Evolutionary conservation across 2,888 invertebrate species (phyloP).

Genomic region (Pristionchus exspectatus): DNA sequence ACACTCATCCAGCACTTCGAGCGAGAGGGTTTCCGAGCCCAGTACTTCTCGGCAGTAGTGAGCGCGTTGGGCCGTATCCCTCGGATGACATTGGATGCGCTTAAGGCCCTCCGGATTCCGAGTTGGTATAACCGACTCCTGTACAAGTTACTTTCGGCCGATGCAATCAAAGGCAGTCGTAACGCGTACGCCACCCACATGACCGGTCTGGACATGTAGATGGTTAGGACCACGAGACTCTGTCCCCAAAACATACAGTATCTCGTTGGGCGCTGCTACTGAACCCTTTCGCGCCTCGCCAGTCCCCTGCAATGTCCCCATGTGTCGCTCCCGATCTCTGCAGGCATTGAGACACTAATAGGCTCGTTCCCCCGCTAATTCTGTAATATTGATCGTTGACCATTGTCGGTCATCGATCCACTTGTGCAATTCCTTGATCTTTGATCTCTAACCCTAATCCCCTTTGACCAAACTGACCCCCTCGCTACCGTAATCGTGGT

Average conservation of each 20-base stretch:
- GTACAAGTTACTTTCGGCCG: not conserved
- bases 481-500: too few species aligned
- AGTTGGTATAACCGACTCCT: not conserved
- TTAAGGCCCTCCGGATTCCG: not conserved
- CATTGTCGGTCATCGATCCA: not conserved
- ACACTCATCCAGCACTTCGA: not conserved
- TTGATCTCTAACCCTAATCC: too few species aligned
- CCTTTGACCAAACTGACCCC: too few species aligned
- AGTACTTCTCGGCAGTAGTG: not conserved
- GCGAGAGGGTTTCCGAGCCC: not conserved
- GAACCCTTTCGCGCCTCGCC: not conserved
- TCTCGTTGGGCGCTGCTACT: not conserved
- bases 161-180: not conserved
- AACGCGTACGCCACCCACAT: not conserved
- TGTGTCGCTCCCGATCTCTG: not conserved
- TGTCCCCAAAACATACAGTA: not conserved
- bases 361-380: too few species aligned
- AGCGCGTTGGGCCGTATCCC: not conserved
- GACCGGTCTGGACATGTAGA: not conserved
- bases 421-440: not conserved
- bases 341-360: not conserved
- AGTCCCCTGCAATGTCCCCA: not conserved
- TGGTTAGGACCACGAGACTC: not conserved
- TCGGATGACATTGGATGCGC: not conserved
- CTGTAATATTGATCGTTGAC: too few species aligned